These are phyloP conservation scores for Acanthiza pusilla DNA, from an alignment of 2,797 vertebrate genomes.

Conservation along the genomic window DNA sequence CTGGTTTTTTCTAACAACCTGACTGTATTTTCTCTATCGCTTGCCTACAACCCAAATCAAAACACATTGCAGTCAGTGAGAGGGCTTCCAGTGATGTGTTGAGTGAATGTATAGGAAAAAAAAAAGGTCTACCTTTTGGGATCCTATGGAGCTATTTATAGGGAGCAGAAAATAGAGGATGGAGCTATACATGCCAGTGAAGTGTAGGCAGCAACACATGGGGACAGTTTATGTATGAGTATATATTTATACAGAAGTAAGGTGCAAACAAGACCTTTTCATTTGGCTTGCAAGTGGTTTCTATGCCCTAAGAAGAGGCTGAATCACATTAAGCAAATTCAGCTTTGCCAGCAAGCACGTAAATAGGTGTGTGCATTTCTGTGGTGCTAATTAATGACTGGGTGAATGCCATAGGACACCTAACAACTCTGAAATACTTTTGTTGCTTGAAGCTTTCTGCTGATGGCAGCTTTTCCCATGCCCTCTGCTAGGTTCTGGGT, in stretches of 20 bases:
- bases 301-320: neutral
- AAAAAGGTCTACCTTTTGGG: neutral
- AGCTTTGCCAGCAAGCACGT: neutral
- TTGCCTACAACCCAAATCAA: neutral
- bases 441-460: neutral
- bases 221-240: neutral
- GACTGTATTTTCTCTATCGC: neutral
- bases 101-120: neutral
- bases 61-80: neutral
- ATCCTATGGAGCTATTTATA: neutral
- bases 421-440: neutral
- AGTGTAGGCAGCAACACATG: neutral
- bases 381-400: neutral
- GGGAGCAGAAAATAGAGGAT: neutral
- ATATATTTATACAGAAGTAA: neutral
- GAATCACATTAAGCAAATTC: neutral
- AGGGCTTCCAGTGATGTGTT: neutral
- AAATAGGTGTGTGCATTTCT: neutral
- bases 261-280: neutral
- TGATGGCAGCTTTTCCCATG: neutral
- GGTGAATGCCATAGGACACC: neutral
- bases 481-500: fast-evolving
- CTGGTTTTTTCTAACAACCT: neutral
- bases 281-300: neutral
- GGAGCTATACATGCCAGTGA: neutral